Evolutionary conservation across 2,888 invertebrate genomes (phyloP), one percentile per base, ranked within the genome.

Genomic region (Andrena camellia): DNA sequence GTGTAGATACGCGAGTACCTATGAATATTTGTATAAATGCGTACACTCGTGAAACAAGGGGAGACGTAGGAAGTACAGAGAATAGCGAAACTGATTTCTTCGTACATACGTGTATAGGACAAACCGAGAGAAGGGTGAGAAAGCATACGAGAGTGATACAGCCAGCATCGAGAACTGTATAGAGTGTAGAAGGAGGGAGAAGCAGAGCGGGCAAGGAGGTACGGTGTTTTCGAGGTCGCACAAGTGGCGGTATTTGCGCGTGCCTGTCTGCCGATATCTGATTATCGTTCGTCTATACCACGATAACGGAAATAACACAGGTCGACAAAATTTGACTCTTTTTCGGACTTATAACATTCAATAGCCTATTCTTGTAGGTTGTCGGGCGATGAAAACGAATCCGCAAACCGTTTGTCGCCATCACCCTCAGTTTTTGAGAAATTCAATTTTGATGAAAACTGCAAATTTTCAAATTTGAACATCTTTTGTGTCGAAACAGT

Each of bases 231-330:
- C 71, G 85, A 77, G 73, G 69, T 81, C 81, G 84, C 79, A 68
- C 71, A 68, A 77, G 68, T 75, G 75, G 87, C 87, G 87, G 90
- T 91, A 91, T 91, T 92, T 90, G 90, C 89, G 72, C 89, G 84
- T 89, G 87, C 88, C 88, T 76, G 69, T 76, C 74, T 90, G 75
- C 77, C 92, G 91, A 93, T 93, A 93, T 93, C 93, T 92, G 92
- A 93, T 93, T 91, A 92, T 92, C 92, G 91, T 92, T 89, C 90
- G 91, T 92, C 92, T 92, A 81, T 91, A 88, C 88, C 74, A 86
- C 86, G 92, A 92, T 92, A 91, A 88, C 86, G 90, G 90, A 90
- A 92, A 92, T 92, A 91, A 35, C 10, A 35, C 8, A 35, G 33
- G 8, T 33, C 33, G 35, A 35, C 35, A 35, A 10, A 35, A 35